These are phyloP conservation scores for Lagenorhynchus albirostris DNA, from an alignment of 2,113 vertebrate species.

Conservation along the genomic window DNA sequence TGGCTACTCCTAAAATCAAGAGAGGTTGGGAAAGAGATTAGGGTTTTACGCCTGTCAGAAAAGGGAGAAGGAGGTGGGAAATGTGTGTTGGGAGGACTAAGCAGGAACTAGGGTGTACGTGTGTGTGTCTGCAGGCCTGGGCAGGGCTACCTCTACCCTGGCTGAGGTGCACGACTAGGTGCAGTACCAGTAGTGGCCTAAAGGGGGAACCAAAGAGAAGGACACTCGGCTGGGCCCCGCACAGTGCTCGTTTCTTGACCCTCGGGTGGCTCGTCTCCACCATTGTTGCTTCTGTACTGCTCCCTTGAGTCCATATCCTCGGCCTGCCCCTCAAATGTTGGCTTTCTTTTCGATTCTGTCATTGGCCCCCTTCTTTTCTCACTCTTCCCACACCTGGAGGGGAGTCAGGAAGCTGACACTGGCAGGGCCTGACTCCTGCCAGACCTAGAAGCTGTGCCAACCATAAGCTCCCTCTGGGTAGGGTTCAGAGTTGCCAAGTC, in stretches of 20 bases:
- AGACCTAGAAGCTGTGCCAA: conserved; percentile 43
- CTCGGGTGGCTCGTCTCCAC: not conserved
- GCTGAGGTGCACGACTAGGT: not conserved
- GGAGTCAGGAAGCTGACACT: conserved; percentile 45
- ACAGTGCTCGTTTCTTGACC: not conserved
- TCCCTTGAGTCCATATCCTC: not conserved
- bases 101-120: not conserved
- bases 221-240: not conserved
- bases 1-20: not conserved
- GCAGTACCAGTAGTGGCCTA: conserved; percentile 45
- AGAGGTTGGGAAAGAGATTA: not conserved
- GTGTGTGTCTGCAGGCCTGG: not conserved
- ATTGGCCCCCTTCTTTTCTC: conserved; percentile 6
- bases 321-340: not conserved
- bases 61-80: not conserved
- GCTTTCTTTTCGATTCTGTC: conserved; percentile 11
- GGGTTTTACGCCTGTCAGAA: not conserved
- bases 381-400: conserved; percentile 48
- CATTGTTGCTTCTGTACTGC: not conserved
- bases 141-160: not conserved
- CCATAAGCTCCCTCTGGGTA: conserved; percentile 29
- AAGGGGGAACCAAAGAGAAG: conserved; percentile 68
- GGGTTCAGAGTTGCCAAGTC: not conserved
- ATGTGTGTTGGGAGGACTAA: not conserved
- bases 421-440: conserved; percentile 3